phyloP scores from a whole-genome alignment of 37 sponge, comb jelly and placozoan genomes.

The Sycon ciliatum region DNA sequence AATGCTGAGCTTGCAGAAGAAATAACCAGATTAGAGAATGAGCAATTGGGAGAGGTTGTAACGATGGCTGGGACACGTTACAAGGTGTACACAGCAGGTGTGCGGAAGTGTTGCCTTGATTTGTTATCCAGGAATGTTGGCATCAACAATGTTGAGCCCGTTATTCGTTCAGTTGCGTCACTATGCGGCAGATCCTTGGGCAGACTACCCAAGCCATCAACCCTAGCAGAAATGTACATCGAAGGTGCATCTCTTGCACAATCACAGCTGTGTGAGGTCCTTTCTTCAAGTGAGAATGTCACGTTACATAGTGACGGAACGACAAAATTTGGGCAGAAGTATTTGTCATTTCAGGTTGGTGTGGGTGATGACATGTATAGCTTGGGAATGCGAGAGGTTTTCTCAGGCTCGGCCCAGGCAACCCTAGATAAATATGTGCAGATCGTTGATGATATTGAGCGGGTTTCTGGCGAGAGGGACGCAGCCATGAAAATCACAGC shows the following conservation, averaged over 20 bases:
- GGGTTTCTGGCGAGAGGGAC: neutral
- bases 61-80: too few relatives aligned
- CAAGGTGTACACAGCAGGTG: neutral
- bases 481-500: slow-evolving; percentile 10
- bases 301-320: too few relatives aligned
- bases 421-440: neutral
- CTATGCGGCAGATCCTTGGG: neutral
- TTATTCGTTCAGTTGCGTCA: neutral
- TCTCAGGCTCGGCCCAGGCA: slow-evolving; percentile 2
- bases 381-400: slow-evolving; percentile 1
- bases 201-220: slow-evolving; percentile 14
- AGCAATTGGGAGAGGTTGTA: too few relatives aligned
- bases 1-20: too few relatives aligned
- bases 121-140: neutral
- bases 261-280: slow-evolving; percentile 3
- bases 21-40: too few relatives aligned
- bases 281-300: neutral
- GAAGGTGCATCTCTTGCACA: neutral
- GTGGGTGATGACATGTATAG: neutral
- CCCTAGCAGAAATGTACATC: neutral
- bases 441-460: neutral
- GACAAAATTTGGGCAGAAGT: slow-evolving; percentile 26
- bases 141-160: neutral
- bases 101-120: slow-evolving; percentile 2
- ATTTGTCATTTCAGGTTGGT: slow-evolving; percentile 9